Evolutionary conservation across 1,140 invertebrate genomes (phyloP), one percentile per base, ranked within the genome.

Genomic region (Catajapyx aquilonaris): DNA sequence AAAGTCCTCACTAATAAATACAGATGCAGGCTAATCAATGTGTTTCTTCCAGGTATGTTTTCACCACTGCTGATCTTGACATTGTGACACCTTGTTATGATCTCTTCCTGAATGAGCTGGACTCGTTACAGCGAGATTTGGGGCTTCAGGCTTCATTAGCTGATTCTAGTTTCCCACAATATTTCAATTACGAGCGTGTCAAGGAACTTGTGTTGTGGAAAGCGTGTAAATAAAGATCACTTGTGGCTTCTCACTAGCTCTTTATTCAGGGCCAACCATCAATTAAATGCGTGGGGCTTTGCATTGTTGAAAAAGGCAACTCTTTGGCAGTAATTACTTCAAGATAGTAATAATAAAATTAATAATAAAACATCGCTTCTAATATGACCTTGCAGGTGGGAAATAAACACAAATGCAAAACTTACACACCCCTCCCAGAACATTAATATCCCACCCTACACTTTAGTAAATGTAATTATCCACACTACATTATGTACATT

Each of bases 11-110:
- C 7, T 36, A 7, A 16, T 25, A 21, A 28, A 30, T 36, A 21
- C 7, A 36, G 9, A 20, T 22, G 20, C 7, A 33, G 7, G 13
- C 16, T n/a, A 38, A 34, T 38, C 38, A n/a, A 20, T 28, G 28
- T 39, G 23, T 37, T 28, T 43, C 23, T 48, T 48, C 0, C 46
- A 62, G 60, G 31, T 85, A 72, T 51, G 81, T 86, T 3, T 87
- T 86, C 46, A 85, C 80, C 3, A 54, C 81, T 38, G 62, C 68
- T 2, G 76, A 85, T 47, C 64, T 80, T 48, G 79, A 85, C 41
- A 69, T 72, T 0, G 69, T 71, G 17, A 79, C 83, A 3, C 81
- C 81, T 0, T 83, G 80, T 59, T 86, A 78, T 47, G 80, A 84
- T 47, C 73, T 80, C 57, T 86, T 85, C 57, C 51, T 78, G 17